Conservation (phyloP, 2,888 invertebrate genomes). For the Nysson spinosus region DNA sequence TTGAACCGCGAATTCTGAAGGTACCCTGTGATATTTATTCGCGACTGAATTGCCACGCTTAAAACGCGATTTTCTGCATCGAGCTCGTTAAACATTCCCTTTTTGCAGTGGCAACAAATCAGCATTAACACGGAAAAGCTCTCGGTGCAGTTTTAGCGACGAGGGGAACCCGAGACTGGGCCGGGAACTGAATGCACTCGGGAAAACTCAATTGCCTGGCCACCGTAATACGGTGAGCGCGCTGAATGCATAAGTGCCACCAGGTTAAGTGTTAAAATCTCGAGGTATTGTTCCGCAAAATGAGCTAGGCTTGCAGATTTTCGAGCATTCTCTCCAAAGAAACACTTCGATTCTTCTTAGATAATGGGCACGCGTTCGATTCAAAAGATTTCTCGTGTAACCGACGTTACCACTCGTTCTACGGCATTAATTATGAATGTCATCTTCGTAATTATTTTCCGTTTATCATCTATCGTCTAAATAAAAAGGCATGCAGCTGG, state of each 20-base stretch:
- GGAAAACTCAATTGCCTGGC: slow-evolving; percentile 15
- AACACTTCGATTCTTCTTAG: background rate
- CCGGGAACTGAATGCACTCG: background rate
- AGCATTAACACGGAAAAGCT: slow-evolving; percentile 12
- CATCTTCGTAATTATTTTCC: too few relatives aligned
- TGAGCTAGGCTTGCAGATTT: slow-evolving; percentile 6
- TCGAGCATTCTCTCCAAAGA: slow-evolving; percentile 5
- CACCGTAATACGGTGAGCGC: slow-evolving; percentile 25
- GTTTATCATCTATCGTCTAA: too few relatives aligned
- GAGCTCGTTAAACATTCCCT: background rate
- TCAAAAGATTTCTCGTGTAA: too few relatives aligned
- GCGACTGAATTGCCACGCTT: too few relatives aligned
- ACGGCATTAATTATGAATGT: too few relatives aligned
- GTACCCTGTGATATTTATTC: background rate
- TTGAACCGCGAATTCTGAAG: background rate
- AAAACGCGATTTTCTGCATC: background rate
- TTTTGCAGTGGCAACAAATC: slow-evolving; percentile 41
- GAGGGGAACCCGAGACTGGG: background rate
- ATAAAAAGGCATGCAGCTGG: too few relatives aligned
- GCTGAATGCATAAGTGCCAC: slow-evolving; percentile 14
- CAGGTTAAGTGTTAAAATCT: slow-evolving; percentile 2
- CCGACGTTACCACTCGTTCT: too few relatives aligned
- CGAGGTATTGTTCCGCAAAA: background rate
- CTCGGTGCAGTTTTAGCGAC: background rate
- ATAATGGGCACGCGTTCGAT: background rate